Percentiles rank a stretch among this genome's conserved stretches.
phyloP scores from a whole-genome alignment of 2,113 vertebrate genomes.

The Danionella cerebrum region DNA sequence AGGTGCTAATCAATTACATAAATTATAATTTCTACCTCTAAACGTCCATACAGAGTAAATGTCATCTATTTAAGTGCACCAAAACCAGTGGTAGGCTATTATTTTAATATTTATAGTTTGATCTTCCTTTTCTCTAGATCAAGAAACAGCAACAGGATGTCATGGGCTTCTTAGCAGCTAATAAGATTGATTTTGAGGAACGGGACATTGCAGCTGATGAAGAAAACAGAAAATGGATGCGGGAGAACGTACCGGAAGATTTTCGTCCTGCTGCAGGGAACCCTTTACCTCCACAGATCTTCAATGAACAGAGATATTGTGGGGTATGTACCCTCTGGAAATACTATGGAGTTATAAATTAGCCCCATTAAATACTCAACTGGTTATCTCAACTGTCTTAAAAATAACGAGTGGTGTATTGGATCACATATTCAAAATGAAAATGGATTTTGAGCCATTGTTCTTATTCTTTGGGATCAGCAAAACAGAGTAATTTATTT shows the following conservation, averaged over 20 bases:
- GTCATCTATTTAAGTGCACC: not conserved
- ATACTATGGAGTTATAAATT: not conserved
- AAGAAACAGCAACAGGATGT: slow-evolving; percentile 98
- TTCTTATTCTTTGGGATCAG: no score
- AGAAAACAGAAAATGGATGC: slow-evolving; percentile 92
- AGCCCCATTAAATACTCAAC: no score
- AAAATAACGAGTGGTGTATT: no score
- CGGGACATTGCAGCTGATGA: slow-evolving; percentile 91
- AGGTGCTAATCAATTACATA: no score
- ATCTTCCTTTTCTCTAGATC: slow-evolving; percentile 63
- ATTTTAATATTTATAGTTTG: not conserved
- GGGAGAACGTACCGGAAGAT: slow-evolving; percentile 86
- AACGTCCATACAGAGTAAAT: no score
- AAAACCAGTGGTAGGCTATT: not conserved
- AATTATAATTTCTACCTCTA: no score
- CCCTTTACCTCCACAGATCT: slow-evolving; percentile 91
- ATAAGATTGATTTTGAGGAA: slow-evolving; percentile 92
- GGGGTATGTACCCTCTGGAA: slow-evolving; percentile 71
- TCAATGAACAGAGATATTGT: slow-evolving; percentile 84
- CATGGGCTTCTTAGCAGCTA: slow-evolving; percentile 82
- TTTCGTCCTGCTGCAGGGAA: slow-evolving; percentile 78
- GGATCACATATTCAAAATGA: not conserved
- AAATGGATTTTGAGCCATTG: no score
- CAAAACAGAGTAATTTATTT: no score
- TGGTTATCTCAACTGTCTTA: no score